Evolutionary conservation across 2,113 vertebrate genomes (phyloP).

Genomic region (Aegypius monachus): DNA sequence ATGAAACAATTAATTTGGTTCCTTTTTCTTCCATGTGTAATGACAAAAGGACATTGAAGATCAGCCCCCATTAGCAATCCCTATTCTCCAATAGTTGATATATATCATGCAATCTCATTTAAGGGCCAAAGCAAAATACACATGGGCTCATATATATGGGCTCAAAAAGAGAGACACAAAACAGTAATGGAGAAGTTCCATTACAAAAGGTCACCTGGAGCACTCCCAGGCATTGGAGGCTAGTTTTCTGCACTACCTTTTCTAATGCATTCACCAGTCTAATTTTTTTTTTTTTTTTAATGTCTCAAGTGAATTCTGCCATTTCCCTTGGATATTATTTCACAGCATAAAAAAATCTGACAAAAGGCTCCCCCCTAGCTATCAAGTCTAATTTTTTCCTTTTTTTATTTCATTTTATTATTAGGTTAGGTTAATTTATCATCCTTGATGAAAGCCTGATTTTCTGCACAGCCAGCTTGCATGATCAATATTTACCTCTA

Average conservation of each 20-base stretch:
- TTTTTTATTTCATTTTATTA: neutral
- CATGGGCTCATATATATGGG: neutral
- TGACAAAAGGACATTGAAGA: constrained; percentile 14
- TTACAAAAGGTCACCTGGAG: constrained; percentile 8
- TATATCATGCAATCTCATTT: constrained; percentile 2
- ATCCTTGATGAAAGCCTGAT: neutral
- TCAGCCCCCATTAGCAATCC: neutral
- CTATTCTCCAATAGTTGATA: neutral
- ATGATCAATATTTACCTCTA: neutral
- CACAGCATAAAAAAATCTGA: neutral
- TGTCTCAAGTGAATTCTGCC: neutral
- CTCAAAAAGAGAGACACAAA: neutral
- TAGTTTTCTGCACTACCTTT: neutral
- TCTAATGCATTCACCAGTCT: neutral
- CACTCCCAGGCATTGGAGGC: neutral
- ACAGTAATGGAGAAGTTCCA: neutral
- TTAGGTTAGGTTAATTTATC: neutral
- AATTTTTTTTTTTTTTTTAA: neutral
- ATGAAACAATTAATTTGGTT: constrained; percentile 51
- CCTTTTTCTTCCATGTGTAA: neutral
- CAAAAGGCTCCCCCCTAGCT: neutral
- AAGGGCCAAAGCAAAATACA: constrained; percentile 7
- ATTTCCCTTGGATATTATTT: neutral
- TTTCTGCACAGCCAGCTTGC: neutral
- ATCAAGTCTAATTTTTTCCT: neutral